Base-by-base conservation (phyloP, 2,888 invertebrate species). In the Dilophus febrilis region DNA sequence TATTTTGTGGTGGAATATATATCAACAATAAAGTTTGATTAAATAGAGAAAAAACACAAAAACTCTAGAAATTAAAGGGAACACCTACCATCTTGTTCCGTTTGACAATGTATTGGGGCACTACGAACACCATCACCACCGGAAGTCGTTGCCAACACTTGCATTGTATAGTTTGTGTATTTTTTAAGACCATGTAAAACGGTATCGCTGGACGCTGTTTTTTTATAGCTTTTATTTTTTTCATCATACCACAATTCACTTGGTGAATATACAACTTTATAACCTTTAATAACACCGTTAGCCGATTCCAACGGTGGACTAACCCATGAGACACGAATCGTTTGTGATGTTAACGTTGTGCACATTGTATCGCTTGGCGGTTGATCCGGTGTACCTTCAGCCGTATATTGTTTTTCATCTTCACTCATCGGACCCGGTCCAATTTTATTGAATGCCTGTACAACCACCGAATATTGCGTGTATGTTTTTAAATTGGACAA, bases 81-180 rank as follows among this genome's bases (percentile, higher is more conserved):
- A n/a, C n/a, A 47, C 58, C 62, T 63, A 90, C 91, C 86, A 62
- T 94, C 94, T 66, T 94, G 91, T 68, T 90, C 87, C 37, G 94
- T 94, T 65, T 84, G 84, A 59, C 92, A 90, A 61, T 87, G 87
- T 50, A 92, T 86, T 42, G 63, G 50, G n/a, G 53, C 51, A 49
- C 63, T 63, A 49, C 87, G 76, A 35, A 90, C 90, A 45, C 94
- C 92, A 59, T 94, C 92, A 11, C 95, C 95, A 47, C 90, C 92
- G 41, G 90, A 82, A 7, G 94, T 94, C 53, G 82, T 92, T 17
- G 94, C 91, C 50, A 92, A 65, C 27, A 95, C 90, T 70, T 92
- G 90, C 77, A 95, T 87, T 42, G 90, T 92, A 64, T 94, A 95
- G 65, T 95, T 94, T 3, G 92, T 94, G 65, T 80, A 92, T 60